A percentile compares a stretch with the other conserved stretches of the same genome.
These are phyloP conservation scores for Drosophila tropicalis DNA, from an alignment of 1,140 invertebrate genomes.

Conservation along the genomic window DNA sequence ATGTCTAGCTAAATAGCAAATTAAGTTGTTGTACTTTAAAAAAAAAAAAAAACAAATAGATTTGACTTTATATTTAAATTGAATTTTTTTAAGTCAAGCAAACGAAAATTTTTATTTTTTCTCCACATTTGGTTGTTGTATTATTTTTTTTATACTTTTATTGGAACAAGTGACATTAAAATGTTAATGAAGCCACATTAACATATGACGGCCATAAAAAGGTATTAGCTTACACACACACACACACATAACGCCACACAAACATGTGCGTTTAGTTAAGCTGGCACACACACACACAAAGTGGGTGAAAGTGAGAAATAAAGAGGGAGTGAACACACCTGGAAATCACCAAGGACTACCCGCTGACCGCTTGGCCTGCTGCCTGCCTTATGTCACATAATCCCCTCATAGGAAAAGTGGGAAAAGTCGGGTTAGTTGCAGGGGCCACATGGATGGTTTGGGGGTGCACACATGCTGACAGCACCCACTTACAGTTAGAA, in stretches of 20 bases:
- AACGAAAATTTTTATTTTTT: constrained; percentile 25
- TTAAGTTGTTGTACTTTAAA: constrained; percentile 14
- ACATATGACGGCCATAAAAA: constrained; percentile 80
- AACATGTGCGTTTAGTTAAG: constrained; percentile 52
- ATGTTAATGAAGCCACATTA: constrained; percentile 79
- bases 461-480: constrained; percentile 66
- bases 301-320: not conserved
- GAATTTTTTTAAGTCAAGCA: constrained; percentile 61
- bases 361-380: constrained; percentile 68
- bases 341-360: constrained; percentile 59
- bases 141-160: constrained; percentile 33
- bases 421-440: not conserved
- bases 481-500: constrained; percentile 63
- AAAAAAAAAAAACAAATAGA: constrained; percentile 6
- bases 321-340: constrained; percentile 22
- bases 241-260: constrained; percentile 35
- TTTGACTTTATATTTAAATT: constrained; percentile 65
- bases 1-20: not conserved
- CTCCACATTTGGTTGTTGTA: constrained; percentile 3
- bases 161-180: constrained; percentile 70
- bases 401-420: constrained; percentile 39
- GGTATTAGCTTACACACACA: constrained; percentile 67
- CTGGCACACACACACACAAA: constrained; percentile 25
- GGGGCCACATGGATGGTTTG: not conserved
- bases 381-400: constrained; percentile 71